Evolutionary conservation across 2,113 vertebrate species (phyloP), one percentile per base, ranked within the genome.

Genomic region (Xiphophorus couchianus): DNA sequence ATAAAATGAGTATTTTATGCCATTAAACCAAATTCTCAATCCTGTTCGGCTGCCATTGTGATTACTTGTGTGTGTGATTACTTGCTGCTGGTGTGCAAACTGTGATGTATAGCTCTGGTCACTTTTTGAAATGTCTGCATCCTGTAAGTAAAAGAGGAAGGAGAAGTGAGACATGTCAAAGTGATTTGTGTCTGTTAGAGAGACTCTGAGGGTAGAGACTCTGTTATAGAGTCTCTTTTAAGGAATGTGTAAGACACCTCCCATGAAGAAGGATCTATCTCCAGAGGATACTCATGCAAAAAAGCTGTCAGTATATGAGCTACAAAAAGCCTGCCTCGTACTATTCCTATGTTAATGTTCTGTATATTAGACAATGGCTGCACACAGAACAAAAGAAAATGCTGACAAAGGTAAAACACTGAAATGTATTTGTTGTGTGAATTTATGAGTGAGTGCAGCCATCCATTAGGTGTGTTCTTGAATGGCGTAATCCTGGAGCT

Each of bases 231-330:
- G 35, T 88, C 82, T 80, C 76, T 82, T 88, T 75, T 88, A 88
- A 91, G 90, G 80, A 84, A 17, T n/a, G 87, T 92, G 88, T 94
- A 93, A 93, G 92, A 91, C 87, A 93, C 89, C 83, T 92, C 84
- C 86, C 73, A 90, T 86, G 80, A 78, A 71, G 66, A 90, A 71
- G 85, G 74, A 73, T 62, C 71, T 39, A 74, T 92, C 93, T 88
- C 91, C 61, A 73, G 93, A 90, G 93, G 73, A 87, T 80, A 81
- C 66, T 75, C 65, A 81, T 86, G 85, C 81, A 91, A 88, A 91
- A 94, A 83, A 76, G 71, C 73, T 89, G 88, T 91, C 89, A 89
- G 85, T 80, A 74, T 88, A 80, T 71, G 71, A 81, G 78, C 66
- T 15, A 44, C 58, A 90, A 87, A 67, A 86, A 67, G 61, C 25